Conservation (phyloP, 2,113 vertebrate species). For the Ceratotherium simum region DNA sequence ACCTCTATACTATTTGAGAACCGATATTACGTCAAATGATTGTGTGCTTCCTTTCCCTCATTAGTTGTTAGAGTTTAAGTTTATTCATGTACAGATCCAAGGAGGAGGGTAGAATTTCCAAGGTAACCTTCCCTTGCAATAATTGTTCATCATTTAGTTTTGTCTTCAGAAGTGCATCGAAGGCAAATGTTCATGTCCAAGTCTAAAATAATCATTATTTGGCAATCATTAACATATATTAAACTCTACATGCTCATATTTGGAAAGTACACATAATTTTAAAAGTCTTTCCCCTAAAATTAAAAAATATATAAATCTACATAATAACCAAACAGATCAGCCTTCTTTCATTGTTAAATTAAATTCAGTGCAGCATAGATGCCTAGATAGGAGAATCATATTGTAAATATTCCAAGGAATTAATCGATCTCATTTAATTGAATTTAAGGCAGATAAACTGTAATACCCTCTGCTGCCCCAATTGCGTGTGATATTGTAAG, state of each 20-base stretch:
- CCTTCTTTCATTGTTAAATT: conserved; percentile 25
- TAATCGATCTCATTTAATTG: conserved; percentile 77
- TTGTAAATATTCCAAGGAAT: conserved; percentile 63
- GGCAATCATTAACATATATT: conserved; percentile 22
- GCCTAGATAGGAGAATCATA: conserved; percentile 60
- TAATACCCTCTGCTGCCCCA: not conserved
- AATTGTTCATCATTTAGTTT: conserved; percentile 50
- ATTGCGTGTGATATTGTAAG: conserved; percentile 26
- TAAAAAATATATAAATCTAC: not conserved
- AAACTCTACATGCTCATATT: not conserved
- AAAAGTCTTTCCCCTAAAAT: conserved; percentile 28
- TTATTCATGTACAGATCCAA: not conserved
- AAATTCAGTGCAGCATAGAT: conserved; percentile 39
- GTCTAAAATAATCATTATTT: conserved; percentile 57
- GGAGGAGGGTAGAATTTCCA: conserved; percentile 7
- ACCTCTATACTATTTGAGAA: not conserved
- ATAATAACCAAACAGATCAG: conserved; percentile 20
- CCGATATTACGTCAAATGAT: not conserved
- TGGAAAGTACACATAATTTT: conserved; percentile 47
- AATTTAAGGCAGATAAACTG: conserved; percentile 70
- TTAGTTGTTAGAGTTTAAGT: not conserved
- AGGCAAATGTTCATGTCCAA: conserved; percentile 48
- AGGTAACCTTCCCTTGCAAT: conserved; percentile 31
- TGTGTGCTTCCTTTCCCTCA: not conserved
- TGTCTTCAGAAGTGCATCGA: conserved; percentile 59